Percentiles rank a stretch among this genome's conserved stretches.
phyloP scores from a whole-genome alignment of 1,140 invertebrate genomes.

The Dendroctonus valens region DNA sequence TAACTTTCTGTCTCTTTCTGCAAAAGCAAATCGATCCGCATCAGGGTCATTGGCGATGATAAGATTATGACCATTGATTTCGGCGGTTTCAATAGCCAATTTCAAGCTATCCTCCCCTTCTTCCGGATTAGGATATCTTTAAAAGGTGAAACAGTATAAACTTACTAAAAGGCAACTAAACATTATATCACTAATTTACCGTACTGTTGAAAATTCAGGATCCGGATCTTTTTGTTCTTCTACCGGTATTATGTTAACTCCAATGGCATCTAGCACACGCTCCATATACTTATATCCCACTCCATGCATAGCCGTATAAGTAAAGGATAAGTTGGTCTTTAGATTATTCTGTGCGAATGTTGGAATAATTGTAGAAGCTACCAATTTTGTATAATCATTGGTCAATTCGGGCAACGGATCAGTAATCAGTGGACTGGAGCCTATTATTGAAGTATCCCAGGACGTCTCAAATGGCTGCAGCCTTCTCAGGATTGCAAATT shows the following conservation, averaged over 20 bases:
- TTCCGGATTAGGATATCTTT: conserved; percentile 93
- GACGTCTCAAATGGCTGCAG: conserved; percentile 67
- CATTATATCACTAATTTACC: conserved; percentile 43
- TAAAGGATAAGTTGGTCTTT: conserved; percentile 66
- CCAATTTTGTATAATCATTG: conserved; percentile 63
- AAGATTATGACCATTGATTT: conserved; percentile 65
- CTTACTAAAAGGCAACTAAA: neutral
- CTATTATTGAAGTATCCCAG: conserved; percentile 59
- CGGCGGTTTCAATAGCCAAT: conserved; percentile 82
- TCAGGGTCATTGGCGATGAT: conserved; percentile 99
- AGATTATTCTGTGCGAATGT: conserved; percentile 60
- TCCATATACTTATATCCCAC: conserved; percentile 84
- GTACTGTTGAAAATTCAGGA: conserved; percentile 95
- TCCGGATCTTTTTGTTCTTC: conserved; percentile 83
- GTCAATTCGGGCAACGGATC: conserved; percentile 64
- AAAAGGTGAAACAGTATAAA: conserved; percentile 24
- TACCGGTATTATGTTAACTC: conserved; percentile 73
- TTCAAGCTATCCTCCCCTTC: conserved; percentile 88
- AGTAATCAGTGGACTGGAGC: conserved; percentile 52
- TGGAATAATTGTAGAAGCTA: conserved; percentile 55
- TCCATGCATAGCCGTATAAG: conserved; percentile 98
- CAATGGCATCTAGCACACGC: conserved; percentile 72
- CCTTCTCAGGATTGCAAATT: conserved; percentile 75
- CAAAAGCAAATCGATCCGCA: conserved; percentile 92
- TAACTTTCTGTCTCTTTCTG: conserved; percentile 68